These are phyloP conservation scores for Philhelius pedissequus DNA, from an alignment of 2,888 invertebrate species.

Conservation along the genomic window DNA sequence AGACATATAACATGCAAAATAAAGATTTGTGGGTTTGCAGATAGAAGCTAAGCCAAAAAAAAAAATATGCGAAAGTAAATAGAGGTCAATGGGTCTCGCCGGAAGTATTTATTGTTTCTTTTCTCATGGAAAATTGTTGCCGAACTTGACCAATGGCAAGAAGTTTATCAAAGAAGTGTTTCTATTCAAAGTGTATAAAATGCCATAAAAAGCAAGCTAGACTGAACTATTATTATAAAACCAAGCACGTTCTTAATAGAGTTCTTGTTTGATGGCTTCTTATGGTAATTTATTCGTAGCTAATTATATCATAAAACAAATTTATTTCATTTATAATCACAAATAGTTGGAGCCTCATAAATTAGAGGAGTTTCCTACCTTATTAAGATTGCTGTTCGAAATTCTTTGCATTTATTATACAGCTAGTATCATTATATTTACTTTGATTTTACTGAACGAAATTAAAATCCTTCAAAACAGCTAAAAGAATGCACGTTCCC, in stretches of 20 bases:
- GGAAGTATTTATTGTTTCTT: background rate
- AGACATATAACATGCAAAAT: slow-evolving; percentile 21
- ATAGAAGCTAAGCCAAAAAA: background rate
- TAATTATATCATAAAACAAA: too few species aligned
- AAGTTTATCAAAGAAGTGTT: background rate
- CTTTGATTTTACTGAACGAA: too few species aligned
- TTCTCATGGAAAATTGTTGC: background rate
- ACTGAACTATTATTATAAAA: too few species aligned
- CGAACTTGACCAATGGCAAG: background rate
- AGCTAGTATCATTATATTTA: too few species aligned
- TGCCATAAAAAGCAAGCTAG: background rate
- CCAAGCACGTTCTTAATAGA: background rate
- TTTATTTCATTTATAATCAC: too few species aligned
- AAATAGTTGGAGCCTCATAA: too few species aligned
- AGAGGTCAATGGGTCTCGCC: background rate
- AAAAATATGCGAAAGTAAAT: background rate
- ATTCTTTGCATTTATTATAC: too few species aligned
- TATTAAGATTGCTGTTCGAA: too few species aligned
- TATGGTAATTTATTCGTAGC: background rate
- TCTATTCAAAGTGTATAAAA: background rate
- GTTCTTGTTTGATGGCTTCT: background rate
- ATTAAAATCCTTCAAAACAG: too few species aligned
- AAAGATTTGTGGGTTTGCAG: slow-evolving; percentile 27
- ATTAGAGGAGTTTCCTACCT: too few species aligned
- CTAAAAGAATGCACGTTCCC: too few species aligned